Conservation (phyloP, 2,797 vertebrate genomes). For the Sarcoramphus papa region DNA sequence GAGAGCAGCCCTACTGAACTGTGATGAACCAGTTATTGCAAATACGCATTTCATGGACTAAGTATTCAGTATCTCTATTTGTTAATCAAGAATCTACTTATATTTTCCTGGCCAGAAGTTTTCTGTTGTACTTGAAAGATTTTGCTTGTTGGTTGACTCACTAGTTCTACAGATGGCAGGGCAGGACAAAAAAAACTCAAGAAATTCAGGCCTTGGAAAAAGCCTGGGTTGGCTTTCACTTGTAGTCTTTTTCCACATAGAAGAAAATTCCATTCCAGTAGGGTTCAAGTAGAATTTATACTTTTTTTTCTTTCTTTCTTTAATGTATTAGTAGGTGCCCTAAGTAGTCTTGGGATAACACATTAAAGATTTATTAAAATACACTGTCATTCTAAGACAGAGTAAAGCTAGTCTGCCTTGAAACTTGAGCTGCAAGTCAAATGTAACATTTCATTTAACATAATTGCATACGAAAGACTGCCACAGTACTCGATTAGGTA, state of each 20-base stretch:
- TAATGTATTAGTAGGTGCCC: not conserved
- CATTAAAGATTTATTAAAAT: not conserved
- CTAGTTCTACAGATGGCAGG: not conserved
- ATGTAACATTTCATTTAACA: not conserved
- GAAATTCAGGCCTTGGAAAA: not conserved
- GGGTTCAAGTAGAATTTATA: not conserved
- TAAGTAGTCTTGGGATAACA: not conserved
- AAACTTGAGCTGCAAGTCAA: not conserved
- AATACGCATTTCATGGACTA: accelerated
- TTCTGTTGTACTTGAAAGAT: not conserved
- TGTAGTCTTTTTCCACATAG: not conserved
- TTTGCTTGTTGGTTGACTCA: not conserved
- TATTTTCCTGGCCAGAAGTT: not conserved
- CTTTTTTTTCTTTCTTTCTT: not conserved
- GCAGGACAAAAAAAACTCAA: not conserved
- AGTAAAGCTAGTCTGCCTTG: not conserved
- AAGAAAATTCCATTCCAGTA: not conserved
- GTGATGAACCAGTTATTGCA: not conserved
- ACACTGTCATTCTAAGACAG: not conserved
- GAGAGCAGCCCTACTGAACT: not conserved
- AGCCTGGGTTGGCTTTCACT: not conserved
- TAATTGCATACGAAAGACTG: not conserved
- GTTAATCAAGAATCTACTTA: not conserved
- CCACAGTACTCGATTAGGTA: not conserved
- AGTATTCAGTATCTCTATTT: not conserved